These are phyloP conservation scores for Myotis findleyi DNA, from an alignment of 2,797 vertebrate genomes.

Conservation along the genomic window DNA sequence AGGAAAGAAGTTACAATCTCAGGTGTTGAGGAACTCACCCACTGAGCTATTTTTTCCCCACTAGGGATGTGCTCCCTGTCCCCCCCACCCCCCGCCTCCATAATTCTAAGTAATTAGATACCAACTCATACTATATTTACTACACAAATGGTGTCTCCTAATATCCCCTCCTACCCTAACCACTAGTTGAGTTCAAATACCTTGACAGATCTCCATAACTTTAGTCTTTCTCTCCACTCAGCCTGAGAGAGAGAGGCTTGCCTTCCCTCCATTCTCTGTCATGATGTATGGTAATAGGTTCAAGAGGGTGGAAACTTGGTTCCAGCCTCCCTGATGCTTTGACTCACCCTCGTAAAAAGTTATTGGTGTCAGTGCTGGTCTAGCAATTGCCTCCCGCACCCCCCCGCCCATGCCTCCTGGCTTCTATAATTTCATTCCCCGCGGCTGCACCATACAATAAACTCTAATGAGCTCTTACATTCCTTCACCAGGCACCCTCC, in stretches of 20 bases:
- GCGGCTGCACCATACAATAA: slow-evolving; percentile 55
- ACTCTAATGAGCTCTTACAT: slow-evolving; percentile 73
- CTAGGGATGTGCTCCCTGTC: background rate
- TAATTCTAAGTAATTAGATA: background rate
- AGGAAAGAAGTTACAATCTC: background rate
- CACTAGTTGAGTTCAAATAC: slow-evolving; percentile 15
- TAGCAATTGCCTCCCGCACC: slow-evolving; percentile 15
- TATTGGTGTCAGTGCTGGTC: slow-evolving; percentile 77
- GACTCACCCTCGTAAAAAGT: slow-evolving; percentile 79
- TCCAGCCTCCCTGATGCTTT: slow-evolving; percentile 77
- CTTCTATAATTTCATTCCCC: slow-evolving; percentile 80
- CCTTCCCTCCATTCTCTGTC: slow-evolving; percentile 73
- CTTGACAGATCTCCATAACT: background rate
- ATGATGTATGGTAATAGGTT: slow-evolving; percentile 81
- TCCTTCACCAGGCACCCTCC: slow-evolving; percentile 33
- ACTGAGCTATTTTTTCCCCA: background rate
- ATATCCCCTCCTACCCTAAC: background rate
- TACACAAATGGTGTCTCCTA: background rate
- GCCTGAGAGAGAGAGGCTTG: slow-evolving; percentile 49
- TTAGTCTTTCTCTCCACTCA: background rate
- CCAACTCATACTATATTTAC: background rate
- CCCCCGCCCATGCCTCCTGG: background rate
- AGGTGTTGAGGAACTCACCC: background rate
- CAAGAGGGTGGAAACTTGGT: slow-evolving; percentile 76
- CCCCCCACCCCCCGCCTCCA: no score